These are phyloP conservation scores for Columba janthina DNA, from an alignment of 2,113 vertebrate species.

Conservation along the genomic window DNA sequence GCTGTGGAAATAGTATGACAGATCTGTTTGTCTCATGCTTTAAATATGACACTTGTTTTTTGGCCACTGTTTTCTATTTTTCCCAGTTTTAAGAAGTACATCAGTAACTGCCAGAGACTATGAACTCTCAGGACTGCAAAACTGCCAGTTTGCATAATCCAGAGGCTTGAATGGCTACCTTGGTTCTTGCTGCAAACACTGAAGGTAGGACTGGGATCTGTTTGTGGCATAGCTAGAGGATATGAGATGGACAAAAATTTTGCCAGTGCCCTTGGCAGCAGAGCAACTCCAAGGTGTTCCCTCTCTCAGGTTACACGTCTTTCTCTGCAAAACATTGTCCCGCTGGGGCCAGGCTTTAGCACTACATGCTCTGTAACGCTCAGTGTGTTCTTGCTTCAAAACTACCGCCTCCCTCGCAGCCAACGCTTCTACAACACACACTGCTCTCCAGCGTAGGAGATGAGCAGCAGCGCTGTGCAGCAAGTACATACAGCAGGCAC, in stretches of 20 bases:
- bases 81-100: not conserved
- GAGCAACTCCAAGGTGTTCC: accelerated
- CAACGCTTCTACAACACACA: not conserved
- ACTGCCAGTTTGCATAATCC: not conserved
- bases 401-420: not conserved
- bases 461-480: accelerated
- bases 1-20: not conserved
- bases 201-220: not conserved
- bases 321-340: accelerated
- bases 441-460: not conserved
- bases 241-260: not conserved
- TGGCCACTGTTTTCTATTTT: not conserved
- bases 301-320: not conserved
- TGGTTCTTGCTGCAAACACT: not conserved
- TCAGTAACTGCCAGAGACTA: not conserved
- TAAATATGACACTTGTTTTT: not conserved
- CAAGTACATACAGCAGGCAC: not conserved
- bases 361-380: not conserved
- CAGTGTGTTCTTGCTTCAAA: accelerated
- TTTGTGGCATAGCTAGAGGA: not conserved
- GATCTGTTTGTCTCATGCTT: not conserved
- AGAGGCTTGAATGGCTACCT: not conserved
- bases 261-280: not conserved
- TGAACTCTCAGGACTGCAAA: not conserved
- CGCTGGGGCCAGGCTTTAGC: not conserved